These are phyloP conservation scores for Lithophane leautieri DNA, from an alignment of 2,888 invertebrate genomes.

Conservation along the genomic window DNA sequence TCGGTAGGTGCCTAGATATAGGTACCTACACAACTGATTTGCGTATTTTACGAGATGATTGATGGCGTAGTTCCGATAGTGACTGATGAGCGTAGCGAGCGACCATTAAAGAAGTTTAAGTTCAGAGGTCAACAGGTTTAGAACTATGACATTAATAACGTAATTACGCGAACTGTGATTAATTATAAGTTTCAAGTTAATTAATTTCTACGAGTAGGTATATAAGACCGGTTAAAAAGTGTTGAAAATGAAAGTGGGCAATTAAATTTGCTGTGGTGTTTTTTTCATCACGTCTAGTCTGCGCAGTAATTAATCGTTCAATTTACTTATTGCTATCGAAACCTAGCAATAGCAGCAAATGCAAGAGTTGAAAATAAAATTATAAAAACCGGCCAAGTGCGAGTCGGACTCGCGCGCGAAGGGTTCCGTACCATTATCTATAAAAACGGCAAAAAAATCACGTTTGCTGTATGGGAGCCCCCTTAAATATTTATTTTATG, in stretches of 20 bases:
- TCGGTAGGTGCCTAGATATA: not conserved
- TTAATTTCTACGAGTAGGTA: not conserved
- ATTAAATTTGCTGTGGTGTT: slow-evolving; percentile 7
- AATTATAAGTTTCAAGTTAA: not conserved
- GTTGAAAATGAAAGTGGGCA: slow-evolving; percentile 42
- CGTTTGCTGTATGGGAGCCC: too few relatives aligned
- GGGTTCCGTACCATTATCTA: too few relatives aligned
- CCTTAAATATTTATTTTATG: too few relatives aligned
- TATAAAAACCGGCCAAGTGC: too few relatives aligned
- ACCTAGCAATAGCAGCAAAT: not conserved
- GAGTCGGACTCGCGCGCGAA: too few relatives aligned
- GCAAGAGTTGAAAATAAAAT: not conserved
- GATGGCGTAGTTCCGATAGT: not conserved
- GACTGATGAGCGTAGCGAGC: not conserved
- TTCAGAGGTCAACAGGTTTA: slow-evolving; percentile 4
- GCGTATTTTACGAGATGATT: not conserved
- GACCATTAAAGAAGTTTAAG: not conserved
- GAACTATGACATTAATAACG: not conserved
- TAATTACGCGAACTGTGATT: not conserved
- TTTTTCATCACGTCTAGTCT: slow-evolving; percentile 2
- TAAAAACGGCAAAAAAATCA: too few relatives aligned
- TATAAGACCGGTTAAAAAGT: slow-evolving; percentile 3
- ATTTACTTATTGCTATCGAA: not conserved
- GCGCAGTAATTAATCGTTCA: slow-evolving; percentile 7
- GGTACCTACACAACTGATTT: not conserved